Percentiles rank a stretch among this genome's conserved stretches.
Conservation (phyloP, 2,888 invertebrate species). For the Quadroppia sp. region DNA sequence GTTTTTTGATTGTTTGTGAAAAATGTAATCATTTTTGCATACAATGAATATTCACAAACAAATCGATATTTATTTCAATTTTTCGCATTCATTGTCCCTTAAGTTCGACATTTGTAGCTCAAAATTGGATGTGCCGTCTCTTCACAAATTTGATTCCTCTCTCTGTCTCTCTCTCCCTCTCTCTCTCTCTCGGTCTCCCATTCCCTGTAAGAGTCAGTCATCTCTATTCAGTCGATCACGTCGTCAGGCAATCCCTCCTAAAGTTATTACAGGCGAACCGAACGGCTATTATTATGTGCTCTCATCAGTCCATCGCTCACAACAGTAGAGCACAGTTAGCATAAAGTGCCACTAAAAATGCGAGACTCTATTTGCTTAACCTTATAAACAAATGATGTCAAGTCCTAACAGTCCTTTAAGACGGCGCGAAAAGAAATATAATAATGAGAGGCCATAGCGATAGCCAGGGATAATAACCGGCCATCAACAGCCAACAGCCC, state of each 20-base stretch:
- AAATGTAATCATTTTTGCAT: too few species aligned
- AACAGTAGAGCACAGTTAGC: not conserved
- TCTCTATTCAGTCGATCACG: constrained; percentile 13
- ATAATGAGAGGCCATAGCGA: not conserved
- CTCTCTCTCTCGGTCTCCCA: too few species aligned
- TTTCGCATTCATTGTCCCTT: not conserved
- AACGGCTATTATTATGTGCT: constrained; percentile 31
- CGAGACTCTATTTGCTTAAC: constrained; percentile 15
- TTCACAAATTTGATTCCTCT: constrained; percentile 21
- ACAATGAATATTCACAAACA: constrained; percentile 3
- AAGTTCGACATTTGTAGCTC: constrained; percentile 4
- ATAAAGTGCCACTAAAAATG: constrained; percentile 11
- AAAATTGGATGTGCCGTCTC: constrained; percentile 20
- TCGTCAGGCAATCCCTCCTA: constrained; percentile 34
- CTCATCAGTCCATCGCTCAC: not conserved
- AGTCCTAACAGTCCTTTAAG: not conserved
- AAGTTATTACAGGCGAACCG: constrained; percentile 27
- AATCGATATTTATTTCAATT: constrained; percentile 1
- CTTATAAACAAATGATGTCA: constrained; percentile 33
- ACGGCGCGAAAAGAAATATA: too few species aligned
- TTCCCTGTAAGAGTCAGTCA: constrained; percentile 10
- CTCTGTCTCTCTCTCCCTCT: constrained; percentile 1
- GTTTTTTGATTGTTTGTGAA: too few species aligned
- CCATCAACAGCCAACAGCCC: too few species aligned
- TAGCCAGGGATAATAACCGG: not conserved